phyloP scores from a whole-genome alignment of 2,888 invertebrate genomes.

The Entomobrya proxima region DNA sequence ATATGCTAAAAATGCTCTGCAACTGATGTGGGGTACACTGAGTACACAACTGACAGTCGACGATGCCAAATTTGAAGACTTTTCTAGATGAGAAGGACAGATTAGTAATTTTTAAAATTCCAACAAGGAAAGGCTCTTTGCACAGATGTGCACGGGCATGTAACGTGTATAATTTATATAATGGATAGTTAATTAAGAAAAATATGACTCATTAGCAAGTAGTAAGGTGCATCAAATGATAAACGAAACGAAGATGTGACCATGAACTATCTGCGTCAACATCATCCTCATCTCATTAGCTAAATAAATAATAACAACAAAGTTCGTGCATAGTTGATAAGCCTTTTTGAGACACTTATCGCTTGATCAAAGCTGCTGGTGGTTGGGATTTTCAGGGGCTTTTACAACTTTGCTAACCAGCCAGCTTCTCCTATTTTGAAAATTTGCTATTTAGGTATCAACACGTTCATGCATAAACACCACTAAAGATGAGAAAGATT shows the following conservation, averaged over 20 bases:
- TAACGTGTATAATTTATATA: background rate
- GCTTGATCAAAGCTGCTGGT: background rate
- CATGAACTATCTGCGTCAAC: background rate
- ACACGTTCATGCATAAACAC: no score
- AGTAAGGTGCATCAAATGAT: background rate
- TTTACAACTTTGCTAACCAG: background rate
- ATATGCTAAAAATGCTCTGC: no score
- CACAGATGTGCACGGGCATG: background rate
- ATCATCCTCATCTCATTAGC: slow-evolving; percentile 5
- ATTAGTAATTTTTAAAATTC: background rate
- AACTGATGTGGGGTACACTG: background rate
- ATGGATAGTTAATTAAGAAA: background rate
- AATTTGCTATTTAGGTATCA: background rate
- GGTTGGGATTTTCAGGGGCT: background rate
- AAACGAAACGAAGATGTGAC: background rate
- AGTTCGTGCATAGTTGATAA: no score
- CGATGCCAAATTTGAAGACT: background rate
- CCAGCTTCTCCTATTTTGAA: background rate
- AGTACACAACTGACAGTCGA: background rate
- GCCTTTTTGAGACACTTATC: background rate
- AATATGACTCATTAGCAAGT: background rate
- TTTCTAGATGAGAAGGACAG: background rate
- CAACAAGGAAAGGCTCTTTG: no score
- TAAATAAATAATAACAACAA: background rate
- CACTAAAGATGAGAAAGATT: background rate